These are phyloP conservation scores for Caenorhabditis uteleia DNA, from an alignment of 2,888 invertebrate genomes.

Conservation along the genomic window DNA sequence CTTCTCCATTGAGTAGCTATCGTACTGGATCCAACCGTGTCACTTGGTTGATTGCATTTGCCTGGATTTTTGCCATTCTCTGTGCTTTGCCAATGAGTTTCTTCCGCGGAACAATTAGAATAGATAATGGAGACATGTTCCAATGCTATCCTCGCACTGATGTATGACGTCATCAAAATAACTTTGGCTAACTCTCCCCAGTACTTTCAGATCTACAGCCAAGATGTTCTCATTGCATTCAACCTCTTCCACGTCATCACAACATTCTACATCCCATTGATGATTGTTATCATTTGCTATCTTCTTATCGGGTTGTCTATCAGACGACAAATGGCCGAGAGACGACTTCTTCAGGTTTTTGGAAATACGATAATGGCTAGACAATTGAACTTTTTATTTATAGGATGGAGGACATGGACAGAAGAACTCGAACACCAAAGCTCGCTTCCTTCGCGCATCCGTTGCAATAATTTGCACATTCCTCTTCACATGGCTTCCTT, in stretches of 20 bases:
- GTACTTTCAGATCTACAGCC: conserved; percentile 34
- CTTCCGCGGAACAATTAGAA: conserved; percentile 42
- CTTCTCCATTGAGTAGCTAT: conserved; percentile 59
- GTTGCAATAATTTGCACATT: conserved; percentile 61
- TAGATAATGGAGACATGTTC: conserved; percentile 37
- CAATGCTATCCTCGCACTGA: conserved; percentile 56
- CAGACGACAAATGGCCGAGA: conserved; percentile 47
- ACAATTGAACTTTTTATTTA: too few relatives aligned
- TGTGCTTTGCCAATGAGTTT: conserved; percentile 59
- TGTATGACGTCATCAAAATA: conserved; percentile 14
- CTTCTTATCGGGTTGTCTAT: conserved; percentile 54
- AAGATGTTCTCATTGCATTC: conserved; percentile 47
- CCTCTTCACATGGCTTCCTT: conserved; percentile 62
- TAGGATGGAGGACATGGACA: conserved; percentile 40
- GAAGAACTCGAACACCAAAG: conserved; percentile 47
- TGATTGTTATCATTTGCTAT: conserved; percentile 58
- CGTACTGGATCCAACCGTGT: conserved; percentile 52
- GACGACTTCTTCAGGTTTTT: conserved; percentile 36
- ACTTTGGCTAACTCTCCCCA: background rate
- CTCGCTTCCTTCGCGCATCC: conserved; percentile 57
- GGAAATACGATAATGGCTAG: background rate
- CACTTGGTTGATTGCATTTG: conserved; percentile 49
- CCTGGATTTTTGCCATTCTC: conserved; percentile 54
- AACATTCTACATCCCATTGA: conserved; percentile 61
- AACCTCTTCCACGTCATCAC: conserved; percentile 61